A percentile compares a stretch with the other conserved stretches of the same genome.
Conservation (phyloP, 2,888 invertebrate species). For the Aromia moschata region DNA sequence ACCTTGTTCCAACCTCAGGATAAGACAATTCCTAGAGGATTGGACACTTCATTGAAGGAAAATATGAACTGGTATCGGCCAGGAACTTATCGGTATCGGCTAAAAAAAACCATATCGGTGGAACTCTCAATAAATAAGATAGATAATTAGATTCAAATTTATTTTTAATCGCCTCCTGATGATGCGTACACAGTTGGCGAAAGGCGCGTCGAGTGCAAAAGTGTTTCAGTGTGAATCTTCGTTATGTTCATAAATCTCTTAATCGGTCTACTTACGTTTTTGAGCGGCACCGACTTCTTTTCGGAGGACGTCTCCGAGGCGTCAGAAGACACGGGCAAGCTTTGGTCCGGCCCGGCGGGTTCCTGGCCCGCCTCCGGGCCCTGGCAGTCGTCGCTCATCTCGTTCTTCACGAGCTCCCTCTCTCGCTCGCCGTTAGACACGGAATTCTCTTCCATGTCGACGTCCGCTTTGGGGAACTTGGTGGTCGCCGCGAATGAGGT, state of each 20-base stretch:
- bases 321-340: constrained; percentile 61
- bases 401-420: constrained; percentile 35
- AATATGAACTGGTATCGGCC: no score
- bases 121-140: no score
- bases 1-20: no score
- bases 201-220: no score
- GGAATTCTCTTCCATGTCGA: constrained; percentile 8
- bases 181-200: no score
- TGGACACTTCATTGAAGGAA: no score
- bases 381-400: constrained; percentile 56
- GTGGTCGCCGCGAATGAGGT: constrained; percentile 15
- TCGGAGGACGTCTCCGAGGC: constrained; percentile 65
- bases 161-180: no score
- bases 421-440: not conserved
- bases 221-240: no score
- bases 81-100: no score
- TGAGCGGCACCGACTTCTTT: constrained; percentile 71
- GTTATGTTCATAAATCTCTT: not conserved
- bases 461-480: constrained; percentile 38
- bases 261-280: constrained; percentile 66
- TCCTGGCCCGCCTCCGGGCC: constrained; percentile 68
- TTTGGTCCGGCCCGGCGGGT: constrained; percentile 68
- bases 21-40: no score
- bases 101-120: no score
- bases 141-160: no score